These are phyloP conservation scores for Sussaba pulchella DNA, from an alignment of 2,888 invertebrate species.

Conservation along the genomic window DNA sequence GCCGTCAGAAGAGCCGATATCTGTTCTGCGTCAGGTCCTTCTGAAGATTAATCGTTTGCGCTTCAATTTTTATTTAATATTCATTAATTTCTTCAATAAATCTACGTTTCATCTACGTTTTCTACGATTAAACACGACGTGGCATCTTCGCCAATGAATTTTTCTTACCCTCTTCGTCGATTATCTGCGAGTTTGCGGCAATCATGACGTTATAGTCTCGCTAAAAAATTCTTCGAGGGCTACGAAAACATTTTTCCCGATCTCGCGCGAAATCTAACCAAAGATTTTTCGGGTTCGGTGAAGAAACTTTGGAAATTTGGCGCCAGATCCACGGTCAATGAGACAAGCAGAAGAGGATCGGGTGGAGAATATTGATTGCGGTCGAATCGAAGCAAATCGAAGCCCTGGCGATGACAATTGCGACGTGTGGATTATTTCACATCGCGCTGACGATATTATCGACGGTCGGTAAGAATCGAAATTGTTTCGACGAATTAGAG, in stretches of 20 bases:
- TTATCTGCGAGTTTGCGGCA: slow-evolving; percentile 16
- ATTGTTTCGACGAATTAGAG: too few species aligned
- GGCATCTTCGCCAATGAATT: background rate
- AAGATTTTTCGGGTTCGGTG: slow-evolving; percentile 6
- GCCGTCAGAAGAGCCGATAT: slow-evolving; percentile 84
- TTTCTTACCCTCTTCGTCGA: slow-evolving; percentile 41
- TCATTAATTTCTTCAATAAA: background rate
- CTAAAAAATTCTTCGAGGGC: background rate
- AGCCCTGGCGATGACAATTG: too few species aligned
- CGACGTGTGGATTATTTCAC: too few species aligned
- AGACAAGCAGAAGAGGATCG: slow-evolving; percentile 7
- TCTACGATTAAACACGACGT: background rate
- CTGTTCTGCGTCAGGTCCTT: slow-evolving; percentile 66
- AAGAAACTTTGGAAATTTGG: slow-evolving; percentile 58
- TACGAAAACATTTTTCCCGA: slow-evolving; percentile 32
- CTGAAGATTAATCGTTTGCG: background rate
- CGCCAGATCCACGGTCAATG: slow-evolving; percentile 43
- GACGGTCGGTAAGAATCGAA: too few species aligned
- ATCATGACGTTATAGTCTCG: slow-evolving; percentile 37
- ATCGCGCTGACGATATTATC: too few species aligned
- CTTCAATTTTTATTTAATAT: background rate
- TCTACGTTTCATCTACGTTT: too few species aligned
- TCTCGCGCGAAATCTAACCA: slow-evolving; percentile 36
- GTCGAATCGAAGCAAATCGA: too few species aligned
- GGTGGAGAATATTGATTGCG: too few species aligned